phyloP scores from a whole-genome alignment of 2,888 invertebrate species.

The Harmothoe impar region DNA sequence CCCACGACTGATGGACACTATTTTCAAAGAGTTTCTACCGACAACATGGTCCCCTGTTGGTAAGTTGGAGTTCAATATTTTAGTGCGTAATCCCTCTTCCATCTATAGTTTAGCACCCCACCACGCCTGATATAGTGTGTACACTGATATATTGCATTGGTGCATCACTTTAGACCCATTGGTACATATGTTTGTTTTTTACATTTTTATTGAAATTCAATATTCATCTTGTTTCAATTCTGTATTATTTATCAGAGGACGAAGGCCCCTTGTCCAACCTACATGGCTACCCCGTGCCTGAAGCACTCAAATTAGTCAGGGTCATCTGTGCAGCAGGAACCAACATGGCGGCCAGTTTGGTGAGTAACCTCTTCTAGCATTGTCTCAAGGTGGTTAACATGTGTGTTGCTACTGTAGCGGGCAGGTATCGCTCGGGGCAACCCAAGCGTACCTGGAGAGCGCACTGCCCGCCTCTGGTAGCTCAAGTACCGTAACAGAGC shows the following conservation, averaged over 20 bases:
- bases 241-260: not conserved
- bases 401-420: not conserved
- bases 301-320: constrained; percentile 90
- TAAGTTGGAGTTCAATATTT: no score
- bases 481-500: no score
- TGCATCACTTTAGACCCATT: no score
- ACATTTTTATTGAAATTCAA: no score
- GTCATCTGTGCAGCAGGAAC: constrained; percentile 88
- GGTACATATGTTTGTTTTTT: no score
- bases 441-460: no score
- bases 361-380: constrained; percentile 79
- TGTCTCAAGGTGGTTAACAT: not conserved
- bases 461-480: no score
- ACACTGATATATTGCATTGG: no score
- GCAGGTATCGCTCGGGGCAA: not conserved
- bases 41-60: constrained; percentile 77
- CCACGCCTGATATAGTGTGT: no score
- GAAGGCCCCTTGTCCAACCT: constrained; percentile 74
- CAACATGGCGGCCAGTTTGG: constrained; percentile 85
- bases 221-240: no score
- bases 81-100: no score
- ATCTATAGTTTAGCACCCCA: no score
- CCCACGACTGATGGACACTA: constrained; percentile 87
- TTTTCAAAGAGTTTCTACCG: constrained; percentile 83
- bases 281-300: constrained; percentile 88